A percentile compares a stretch with the other conserved stretches of the same genome.
Conservation (phyloP, 2,113 vertebrate genomes). For the Grantiella picta region DNA sequence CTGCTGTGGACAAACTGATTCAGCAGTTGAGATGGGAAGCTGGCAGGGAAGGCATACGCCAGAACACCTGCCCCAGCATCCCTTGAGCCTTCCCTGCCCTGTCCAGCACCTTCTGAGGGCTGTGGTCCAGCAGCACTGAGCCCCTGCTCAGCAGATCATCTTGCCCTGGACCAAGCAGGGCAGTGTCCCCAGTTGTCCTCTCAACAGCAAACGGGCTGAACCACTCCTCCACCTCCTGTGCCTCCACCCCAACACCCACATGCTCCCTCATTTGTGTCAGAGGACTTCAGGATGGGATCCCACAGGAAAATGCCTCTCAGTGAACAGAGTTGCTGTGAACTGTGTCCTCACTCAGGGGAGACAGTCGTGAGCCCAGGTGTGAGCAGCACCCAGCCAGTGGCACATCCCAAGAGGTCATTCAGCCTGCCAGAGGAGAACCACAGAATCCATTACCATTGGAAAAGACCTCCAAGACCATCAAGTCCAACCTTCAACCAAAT, state of each 20-base stretch:
- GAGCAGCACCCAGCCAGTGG: not conserved
- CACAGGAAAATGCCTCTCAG: not conserved
- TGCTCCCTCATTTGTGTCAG: not conserved
- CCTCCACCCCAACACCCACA: not conserved
- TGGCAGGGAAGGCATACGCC: not conserved
- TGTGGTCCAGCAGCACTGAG: not conserved
- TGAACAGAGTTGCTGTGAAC: not conserved
- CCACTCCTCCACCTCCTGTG: not conserved
- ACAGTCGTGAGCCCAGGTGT: not conserved
- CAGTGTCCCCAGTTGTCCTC: not conserved
- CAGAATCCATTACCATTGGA: not conserved
- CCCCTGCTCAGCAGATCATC: not conserved
- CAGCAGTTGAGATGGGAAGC: not conserved
- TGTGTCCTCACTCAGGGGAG: not conserved
- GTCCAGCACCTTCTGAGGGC: not conserved
- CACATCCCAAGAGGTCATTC: not conserved
- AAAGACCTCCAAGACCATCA: not conserved
- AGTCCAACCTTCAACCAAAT: not conserved
- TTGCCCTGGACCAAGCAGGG: not conserved
- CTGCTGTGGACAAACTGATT: not conserved
- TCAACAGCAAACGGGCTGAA: rapidly evolving
- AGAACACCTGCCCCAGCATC: not conserved
- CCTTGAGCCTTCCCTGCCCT: not conserved
- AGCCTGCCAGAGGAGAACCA: not conserved
- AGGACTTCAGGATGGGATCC: not conserved